Evolutionary conservation across 2,113 vertebrate genomes (phyloP), one percentile per base, ranked within the genome.

Genomic region (Pao palembangensis): DNA sequence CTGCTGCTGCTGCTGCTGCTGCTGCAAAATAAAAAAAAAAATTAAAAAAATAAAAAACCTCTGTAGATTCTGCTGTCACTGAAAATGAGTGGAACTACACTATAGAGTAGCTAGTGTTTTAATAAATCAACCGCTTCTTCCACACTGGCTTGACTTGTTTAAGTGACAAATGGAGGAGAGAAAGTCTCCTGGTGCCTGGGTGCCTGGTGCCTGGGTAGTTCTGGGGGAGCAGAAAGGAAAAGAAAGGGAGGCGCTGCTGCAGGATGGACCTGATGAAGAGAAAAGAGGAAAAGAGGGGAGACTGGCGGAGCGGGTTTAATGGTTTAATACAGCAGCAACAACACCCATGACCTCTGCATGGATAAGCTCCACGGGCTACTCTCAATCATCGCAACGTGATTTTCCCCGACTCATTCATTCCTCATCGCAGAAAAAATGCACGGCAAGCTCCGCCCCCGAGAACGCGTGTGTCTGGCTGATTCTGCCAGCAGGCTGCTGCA

Each of bases 51-150:
- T 2, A 25, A 25, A 3, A 5, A 25, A 25, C 3, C 23, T 5
- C 23, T 25, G 23, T 3, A 25, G 23, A 25, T 25, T 25, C 23
- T 25, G 31, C 31, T 10, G 31, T 34, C 16, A 48, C 8, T 2
- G 7, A 12, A 16, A 50, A 12, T 10, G 12, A 18, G 8, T 18
- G 18, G 17, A 50, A n/a, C n/a, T n/a, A 19, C 18, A 5, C 48
- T 50, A 20, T 17, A 42, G 51, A 19, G 65, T 59, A 65, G 61
- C 50, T 55, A 64, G 51, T 19, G 17, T 56, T 67, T 64, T 46
- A 49, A 64, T 68, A 64, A 70, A 61, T 42, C 12, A 28, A 28
- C 47, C n/a, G 38, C 42, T 53, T 65, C 12, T 38, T 18, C 55
- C 44, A 47, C 55, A 64, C 23, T 15, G 34, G 38, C 50, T 28